Evolutionary conservation across 2,113 vertebrate species (phyloP), one percentile per base, ranked within the genome.

Genomic region (Salvelinus fontinalis): DNA sequence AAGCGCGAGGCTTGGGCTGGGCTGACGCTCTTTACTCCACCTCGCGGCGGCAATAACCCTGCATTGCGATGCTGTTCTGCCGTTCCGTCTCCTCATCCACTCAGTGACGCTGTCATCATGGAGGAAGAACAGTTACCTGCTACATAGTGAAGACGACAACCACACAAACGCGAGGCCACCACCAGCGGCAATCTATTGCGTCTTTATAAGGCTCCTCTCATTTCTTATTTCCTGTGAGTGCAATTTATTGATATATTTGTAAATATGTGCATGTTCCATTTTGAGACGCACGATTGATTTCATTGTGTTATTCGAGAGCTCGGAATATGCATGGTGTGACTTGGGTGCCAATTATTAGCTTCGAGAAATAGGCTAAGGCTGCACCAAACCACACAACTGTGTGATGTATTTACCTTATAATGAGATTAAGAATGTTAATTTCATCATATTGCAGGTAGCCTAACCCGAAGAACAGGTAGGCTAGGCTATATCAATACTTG

Each of bases 31-130:
- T 27, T n/a, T 20, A 31, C 54, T 67, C 39, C 39, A 27, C 64
- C n/a, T 26, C 65, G 44, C 68, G 26, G 72, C 51, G 14, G 16
- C 27, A 68, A 11, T 27, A 22, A 26, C 69, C 70, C 34, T 78
- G 86, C 85, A 83, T 71, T 81, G 77, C 74, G 57, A 77, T 86
- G 75, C 44, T 73, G 48, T 65, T 51, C 29, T 70, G 57, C 48
- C 27, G 67, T 14, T 60, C 70, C 24, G 44, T 62, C 72, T 74
- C 69, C 68, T 66, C 31, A 26, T 69, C 34, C 67, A 57, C 18
- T 72, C 76, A 68, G 79, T 81, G 84, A 79, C 76, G 60, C 54
- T 74, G 67, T 85, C 87, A 89, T 88, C 87, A 92, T 91, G 91
- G 48, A 68, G 82, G 80, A 79, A 75, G 72, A 82, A 83, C 87